phyloP scores from a whole-genome alignment of 2,888 invertebrate genomes.

The Agrilus biguttatus region DNA sequence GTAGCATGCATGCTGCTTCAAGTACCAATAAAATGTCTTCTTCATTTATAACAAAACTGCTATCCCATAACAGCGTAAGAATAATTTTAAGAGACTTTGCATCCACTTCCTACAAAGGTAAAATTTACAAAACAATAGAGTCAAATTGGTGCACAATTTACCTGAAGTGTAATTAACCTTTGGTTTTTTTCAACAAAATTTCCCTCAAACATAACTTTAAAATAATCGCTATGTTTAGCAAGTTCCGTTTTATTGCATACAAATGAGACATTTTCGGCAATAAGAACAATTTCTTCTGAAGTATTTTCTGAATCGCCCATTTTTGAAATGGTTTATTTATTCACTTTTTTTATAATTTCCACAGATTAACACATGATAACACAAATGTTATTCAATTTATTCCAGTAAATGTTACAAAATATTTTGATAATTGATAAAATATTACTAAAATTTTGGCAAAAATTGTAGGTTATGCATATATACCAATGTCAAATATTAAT shows the following conservation, averaged over 20 bases:
- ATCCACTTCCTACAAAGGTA: constrained; percentile 26
- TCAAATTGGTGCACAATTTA: constrained; percentile 10
- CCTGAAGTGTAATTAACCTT: constrained; percentile 25
- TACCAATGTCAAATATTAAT: no score
- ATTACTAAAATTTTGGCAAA: no score
- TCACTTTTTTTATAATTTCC: neutral
- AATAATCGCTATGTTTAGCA: constrained; percentile 30
- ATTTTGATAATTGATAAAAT: no score
- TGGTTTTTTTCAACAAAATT: constrained; percentile 27
- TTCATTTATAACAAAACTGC: constrained; percentile 15
- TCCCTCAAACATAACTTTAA: constrained; percentile 33
- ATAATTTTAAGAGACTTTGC: constrained; percentile 26
- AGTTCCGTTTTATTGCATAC: constrained; percentile 21
- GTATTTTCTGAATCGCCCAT: constrained; percentile 8
- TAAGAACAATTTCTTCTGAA: constrained; percentile 15
- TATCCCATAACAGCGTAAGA: constrained; percentile 20
- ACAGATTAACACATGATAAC: no score
- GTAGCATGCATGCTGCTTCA: constrained; percentile 28
- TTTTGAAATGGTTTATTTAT: constrained; percentile 8
- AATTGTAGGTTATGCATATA: no score
- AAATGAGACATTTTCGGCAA: constrained; percentile 15
- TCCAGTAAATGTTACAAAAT: no score
- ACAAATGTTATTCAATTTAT: no score
- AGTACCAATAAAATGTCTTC: constrained; percentile 23
- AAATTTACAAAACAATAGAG: neutral